Conservation (phyloP, 1,140 invertebrate genomes). For the Ostrea denselamellosa region DNA sequence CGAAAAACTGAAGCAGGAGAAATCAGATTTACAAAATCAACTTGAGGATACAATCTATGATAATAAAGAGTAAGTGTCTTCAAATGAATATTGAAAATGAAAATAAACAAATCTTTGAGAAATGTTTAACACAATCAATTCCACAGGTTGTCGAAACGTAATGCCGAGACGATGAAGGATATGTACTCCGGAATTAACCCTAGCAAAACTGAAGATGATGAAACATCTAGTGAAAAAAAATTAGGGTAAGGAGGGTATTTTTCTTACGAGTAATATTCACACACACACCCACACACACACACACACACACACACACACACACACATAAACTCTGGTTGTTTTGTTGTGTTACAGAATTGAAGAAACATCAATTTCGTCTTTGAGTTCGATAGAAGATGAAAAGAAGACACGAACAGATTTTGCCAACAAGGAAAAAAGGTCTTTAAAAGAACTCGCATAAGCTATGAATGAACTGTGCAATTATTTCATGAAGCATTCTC, state of each 20-base stretch:
- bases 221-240: neutral
- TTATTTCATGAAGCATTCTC: too few relatives aligned
- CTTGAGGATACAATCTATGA: neutral
- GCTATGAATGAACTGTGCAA: neutral
- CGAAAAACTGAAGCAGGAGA: conserved; percentile 14
- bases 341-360: neutral
- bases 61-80: conserved; percentile 20
- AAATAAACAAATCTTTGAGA: neutral
- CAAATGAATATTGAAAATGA: neutral
- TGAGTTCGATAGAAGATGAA: conserved; percentile 6
- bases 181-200: neutral
- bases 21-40: neutral
- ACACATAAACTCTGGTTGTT: neutral
- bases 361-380: neutral
- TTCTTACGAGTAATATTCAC: too few relatives aligned
- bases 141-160: neutral
- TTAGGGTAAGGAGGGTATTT: neutral
- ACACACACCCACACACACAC: too few relatives aligned
- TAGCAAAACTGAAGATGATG: neutral
- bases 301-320: too few relatives aligned
- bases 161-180: neutral
- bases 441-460: neutral
- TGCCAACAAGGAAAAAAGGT: conserved; percentile 15
- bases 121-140: neutral
- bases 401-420: conserved; percentile 8